Conservation (phyloP, 2,888 invertebrate genomes). For the Brachyptera putata region DNA sequence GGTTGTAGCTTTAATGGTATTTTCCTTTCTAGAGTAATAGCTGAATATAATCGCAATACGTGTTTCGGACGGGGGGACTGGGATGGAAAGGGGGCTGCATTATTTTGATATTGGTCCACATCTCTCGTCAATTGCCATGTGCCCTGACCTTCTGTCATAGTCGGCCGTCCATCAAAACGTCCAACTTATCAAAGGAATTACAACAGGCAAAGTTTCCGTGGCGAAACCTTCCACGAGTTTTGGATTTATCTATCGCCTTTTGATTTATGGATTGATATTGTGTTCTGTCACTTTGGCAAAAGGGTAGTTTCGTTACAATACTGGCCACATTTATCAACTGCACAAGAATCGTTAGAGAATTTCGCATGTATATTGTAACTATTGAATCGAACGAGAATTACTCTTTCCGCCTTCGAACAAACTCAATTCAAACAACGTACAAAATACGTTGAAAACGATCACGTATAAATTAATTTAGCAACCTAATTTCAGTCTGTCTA, state of each 20-base stretch:
- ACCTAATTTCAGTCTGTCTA: neutral
- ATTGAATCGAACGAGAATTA: neutral
- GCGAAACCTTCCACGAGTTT: too few species aligned
- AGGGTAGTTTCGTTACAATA: constrained; percentile 27
- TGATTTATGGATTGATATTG: constrained; percentile 48
- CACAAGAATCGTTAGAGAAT: constrained; percentile 3
- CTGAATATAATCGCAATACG: constrained; percentile 26
- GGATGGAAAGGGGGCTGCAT: neutral
- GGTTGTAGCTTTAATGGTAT: constrained; percentile 19
- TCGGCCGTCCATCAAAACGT: constrained; percentile 32
- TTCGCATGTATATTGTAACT: constrained; percentile 12
- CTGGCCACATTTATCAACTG: constrained; percentile 30
- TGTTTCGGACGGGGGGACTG: too few species aligned
- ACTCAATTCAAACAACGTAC: neutral
- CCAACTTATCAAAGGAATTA: constrained; percentile 29
- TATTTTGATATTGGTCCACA: neutral
- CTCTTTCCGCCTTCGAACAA: constrained; percentile 9
- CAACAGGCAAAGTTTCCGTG: constrained; percentile 30
- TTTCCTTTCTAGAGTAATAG: constrained; percentile 12
- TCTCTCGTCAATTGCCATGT: constrained; percentile 22
- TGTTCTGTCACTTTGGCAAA: constrained; percentile 33
- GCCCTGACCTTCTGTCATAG: constrained; percentile 23
- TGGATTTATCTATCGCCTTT: constrained; percentile 44
- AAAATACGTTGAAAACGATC: neutral
- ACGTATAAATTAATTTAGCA: neutral